A percentile compares a stretch with the other conserved stretches of the same genome.
These are phyloP conservation scores for Zaprionus gabonicus DNA, from an alignment of 1,140 invertebrate genomes.

Conservation along the genomic window DNA sequence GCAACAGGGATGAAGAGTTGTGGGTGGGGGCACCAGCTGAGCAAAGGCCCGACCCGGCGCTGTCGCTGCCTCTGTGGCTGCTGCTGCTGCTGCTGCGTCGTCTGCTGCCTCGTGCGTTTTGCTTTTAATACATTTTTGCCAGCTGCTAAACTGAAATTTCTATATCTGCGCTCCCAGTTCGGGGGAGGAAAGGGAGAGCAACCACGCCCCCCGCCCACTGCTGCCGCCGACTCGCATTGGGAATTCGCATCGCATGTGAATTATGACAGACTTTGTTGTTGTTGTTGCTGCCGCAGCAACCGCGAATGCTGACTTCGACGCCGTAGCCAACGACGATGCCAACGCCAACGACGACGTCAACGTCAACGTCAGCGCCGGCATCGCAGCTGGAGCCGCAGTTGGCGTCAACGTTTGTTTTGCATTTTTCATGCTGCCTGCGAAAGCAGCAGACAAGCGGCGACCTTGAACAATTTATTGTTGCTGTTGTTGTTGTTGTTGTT, in stretches of 20 bases:
- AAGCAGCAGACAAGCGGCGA: constrained; percentile 81
- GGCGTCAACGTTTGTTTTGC: constrained; percentile 72
- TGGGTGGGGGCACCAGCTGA: not conserved
- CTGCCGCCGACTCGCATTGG: not conserved
- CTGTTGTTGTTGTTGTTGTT: constrained; percentile 33
- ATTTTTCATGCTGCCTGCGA: constrained; percentile 75
- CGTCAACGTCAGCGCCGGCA: constrained; percentile 20
- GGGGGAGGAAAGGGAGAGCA: not conserved
- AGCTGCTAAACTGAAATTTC: constrained; percentile 73
- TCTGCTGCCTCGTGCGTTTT: constrained; percentile 65
- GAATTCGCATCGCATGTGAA: constrained; percentile 69
- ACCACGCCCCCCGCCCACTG: not conserved
- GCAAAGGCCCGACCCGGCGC: not conserved
- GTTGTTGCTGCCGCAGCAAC: constrained; percentile 62
- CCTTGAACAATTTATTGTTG: constrained; percentile 80
- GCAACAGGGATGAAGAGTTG: not conserved
- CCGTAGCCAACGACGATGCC: no score
- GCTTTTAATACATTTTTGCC: constrained; percentile 79
- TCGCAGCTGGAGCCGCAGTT: constrained; percentile 34
- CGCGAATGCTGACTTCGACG: constrained; percentile 40
- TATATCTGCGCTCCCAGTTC: constrained; percentile 43
- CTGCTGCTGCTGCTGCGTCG: constrained; percentile 33
- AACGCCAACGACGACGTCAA: no score
- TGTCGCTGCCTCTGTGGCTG: constrained; percentile 17
- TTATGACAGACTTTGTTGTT: constrained; percentile 81